Evolutionary conservation across 1,140 invertebrate species (phyloP).

Genomic region (Spodoptera frugiperda): DNA sequence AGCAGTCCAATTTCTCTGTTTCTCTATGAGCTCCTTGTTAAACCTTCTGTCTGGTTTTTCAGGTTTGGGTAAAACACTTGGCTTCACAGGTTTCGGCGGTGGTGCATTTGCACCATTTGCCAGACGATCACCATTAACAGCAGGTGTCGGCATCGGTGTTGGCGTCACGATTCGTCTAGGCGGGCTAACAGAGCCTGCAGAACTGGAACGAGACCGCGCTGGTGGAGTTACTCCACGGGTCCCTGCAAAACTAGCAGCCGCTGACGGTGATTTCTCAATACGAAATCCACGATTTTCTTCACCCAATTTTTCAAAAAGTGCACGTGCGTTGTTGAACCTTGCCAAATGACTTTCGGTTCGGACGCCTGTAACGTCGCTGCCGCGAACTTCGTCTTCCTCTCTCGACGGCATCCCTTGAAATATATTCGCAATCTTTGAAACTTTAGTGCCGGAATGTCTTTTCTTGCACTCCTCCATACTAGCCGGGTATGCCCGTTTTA

Average conservation of each 20-base stretch:
- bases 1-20: constrained; percentile 96
- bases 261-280: constrained; percentile 84
- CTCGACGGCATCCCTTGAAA: constrained; percentile 90
- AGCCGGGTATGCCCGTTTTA: constrained; percentile 80
- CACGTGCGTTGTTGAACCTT: constrained; percentile 96
- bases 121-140: constrained; percentile 82
- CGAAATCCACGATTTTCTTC: constrained; percentile 89
- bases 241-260: constrained; percentile 81
- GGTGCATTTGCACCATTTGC: constrained; percentile 79
- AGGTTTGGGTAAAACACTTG: constrained; percentile 87
- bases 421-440: constrained; percentile 96
- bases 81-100: constrained; percentile 83
- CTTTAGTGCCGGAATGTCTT: constrained; percentile 91
- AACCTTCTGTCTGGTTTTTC: constrained; percentile 94
- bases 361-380: constrained; percentile 90
- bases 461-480: constrained; percentile 91
- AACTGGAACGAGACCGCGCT: constrained; percentile 87
- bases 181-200: constrained; percentile 87
- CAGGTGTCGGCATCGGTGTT: constrained; percentile 76
- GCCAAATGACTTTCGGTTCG: constrained; percentile 95
- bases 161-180: constrained; percentile 79
- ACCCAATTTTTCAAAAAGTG: constrained; percentile 96
- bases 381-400: constrained; percentile 82
- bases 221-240: constrained; percentile 72
- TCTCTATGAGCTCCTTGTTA: constrained; percentile 95